phyloP scores from a whole-genome alignment of 2,888 invertebrate species.

The Brachyopa scutellaris region DNA sequence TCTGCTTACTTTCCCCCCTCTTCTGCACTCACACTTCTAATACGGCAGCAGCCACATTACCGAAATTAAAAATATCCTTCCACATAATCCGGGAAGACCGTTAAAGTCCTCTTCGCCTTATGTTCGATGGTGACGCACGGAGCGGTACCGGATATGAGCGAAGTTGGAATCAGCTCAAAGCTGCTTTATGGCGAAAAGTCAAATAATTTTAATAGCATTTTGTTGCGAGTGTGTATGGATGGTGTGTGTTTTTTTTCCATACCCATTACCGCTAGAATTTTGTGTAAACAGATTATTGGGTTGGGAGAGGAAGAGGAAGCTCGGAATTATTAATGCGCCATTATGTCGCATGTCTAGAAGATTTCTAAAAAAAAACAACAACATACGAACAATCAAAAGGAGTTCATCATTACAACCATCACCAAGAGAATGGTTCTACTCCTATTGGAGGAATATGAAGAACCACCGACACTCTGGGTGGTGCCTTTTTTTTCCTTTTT shows the following conservation, averaged over 20 bases:
- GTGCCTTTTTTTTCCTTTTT: too few species aligned
- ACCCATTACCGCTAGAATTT: constrained; percentile 9
- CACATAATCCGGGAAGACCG: constrained; percentile 43
- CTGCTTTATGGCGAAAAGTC: constrained; percentile 45
- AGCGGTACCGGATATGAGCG: neutral
- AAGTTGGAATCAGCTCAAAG: too few species aligned
- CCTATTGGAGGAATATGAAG: too few species aligned
- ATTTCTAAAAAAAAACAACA: neutral
- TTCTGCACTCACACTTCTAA: neutral
- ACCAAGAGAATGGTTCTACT: too few species aligned
- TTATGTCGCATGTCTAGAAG: constrained; percentile 7
- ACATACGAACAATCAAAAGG: constrained; percentile 1
- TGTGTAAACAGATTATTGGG: constrained; percentile 4
- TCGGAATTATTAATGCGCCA: constrained; percentile 38
- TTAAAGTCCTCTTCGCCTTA: constrained; percentile 16
- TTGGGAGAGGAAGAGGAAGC: neutral
- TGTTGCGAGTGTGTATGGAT: constrained; percentile 18
- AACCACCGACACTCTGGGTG: too few species aligned
- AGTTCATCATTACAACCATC: constrained; percentile 18
- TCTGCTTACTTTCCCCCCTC: neutral
- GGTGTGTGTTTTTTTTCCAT: neutral
- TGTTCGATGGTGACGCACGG: neutral
- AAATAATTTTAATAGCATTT: constrained; percentile 59
- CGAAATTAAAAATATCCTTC: constrained; percentile 64
- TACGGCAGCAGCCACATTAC: constrained; percentile 47